Evolutionary conservation across 2,797 vertebrate species (phyloP).

Genomic region (Iguana delicatissima): DNA sequence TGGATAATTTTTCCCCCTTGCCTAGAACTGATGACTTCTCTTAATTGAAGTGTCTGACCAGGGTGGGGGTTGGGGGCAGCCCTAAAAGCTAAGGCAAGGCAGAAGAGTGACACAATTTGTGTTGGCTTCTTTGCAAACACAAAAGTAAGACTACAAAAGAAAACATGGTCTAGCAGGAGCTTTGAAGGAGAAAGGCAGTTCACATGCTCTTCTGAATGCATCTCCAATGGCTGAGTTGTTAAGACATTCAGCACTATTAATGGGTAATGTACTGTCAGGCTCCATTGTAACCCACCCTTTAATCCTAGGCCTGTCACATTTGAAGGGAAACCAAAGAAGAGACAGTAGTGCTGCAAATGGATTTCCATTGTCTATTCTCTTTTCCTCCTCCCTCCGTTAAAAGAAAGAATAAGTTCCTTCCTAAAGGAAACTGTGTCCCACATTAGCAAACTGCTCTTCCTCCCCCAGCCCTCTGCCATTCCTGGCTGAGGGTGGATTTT

Average conservation of each 20-base stretch:
- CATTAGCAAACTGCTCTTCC: slow-evolving; percentile 29
- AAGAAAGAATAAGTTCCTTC: slow-evolving; percentile 68
- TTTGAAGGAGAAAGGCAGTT: slow-evolving; percentile 75
- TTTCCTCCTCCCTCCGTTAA: slow-evolving; percentile 65
- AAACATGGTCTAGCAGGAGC: slow-evolving; percentile 67
- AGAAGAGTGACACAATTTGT: slow-evolving; percentile 44
- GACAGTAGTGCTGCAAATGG: slow-evolving; percentile 63
- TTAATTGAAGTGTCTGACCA: slow-evolving; percentile 24
- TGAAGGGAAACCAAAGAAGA: slow-evolving; percentile 67
- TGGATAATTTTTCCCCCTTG: neutral
- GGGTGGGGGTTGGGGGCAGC: neutral
- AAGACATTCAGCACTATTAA: slow-evolving; percentile 78
- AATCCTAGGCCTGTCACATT: slow-evolving; percentile 70
- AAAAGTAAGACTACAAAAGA: slow-evolving; percentile 59
- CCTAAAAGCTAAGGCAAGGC: slow-evolving; percentile 52
- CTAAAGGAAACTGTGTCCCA: slow-evolving; percentile 45
- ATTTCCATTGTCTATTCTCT: slow-evolving; percentile 70
- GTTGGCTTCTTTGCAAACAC: slow-evolving; percentile 66
- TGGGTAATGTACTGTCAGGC: slow-evolving; percentile 70
- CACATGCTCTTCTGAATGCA: slow-evolving; percentile 77
- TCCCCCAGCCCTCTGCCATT: neutral
- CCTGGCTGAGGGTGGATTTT: slow-evolving; percentile 10
- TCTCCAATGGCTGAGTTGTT: slow-evolving; percentile 73
- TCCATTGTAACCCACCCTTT: slow-evolving; percentile 72
- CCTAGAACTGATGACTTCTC: slow-evolving; percentile 16